phyloP scores from a whole-genome alignment of 2,113 vertebrate genomes.

The Entelurus aequoreus region DNA sequence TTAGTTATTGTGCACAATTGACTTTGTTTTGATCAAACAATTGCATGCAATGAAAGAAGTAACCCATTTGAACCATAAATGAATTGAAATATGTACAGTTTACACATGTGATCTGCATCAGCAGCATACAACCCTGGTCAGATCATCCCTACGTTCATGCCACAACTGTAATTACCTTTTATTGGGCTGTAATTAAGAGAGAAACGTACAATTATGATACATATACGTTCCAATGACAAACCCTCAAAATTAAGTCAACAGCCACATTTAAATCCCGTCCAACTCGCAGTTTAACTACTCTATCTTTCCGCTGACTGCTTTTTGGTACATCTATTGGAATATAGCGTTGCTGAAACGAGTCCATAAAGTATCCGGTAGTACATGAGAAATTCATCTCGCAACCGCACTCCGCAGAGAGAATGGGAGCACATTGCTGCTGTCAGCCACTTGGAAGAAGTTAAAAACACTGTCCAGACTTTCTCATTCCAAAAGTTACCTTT shows the following conservation, averaged over 20 bases:
- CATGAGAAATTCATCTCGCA: constrained; percentile 54
- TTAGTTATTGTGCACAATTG: too few species aligned
- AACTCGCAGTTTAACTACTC: background rate
- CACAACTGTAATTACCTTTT: too few species aligned
- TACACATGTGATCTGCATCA: too few species aligned
- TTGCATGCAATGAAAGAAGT: too few species aligned
- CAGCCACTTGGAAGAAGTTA: constrained; percentile 49
- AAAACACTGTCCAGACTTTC: constrained; percentile 65
- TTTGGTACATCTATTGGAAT: background rate
- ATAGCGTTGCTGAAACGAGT: constrained; percentile 30
- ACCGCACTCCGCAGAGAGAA: constrained; percentile 40
- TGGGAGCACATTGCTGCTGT: constrained; percentile 47
- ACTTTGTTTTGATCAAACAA: too few species aligned
- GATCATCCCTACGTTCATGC: too few species aligned
- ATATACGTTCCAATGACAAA: background rate
- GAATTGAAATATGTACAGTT: too few species aligned
- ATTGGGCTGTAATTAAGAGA: too few species aligned
- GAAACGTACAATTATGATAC: too few species aligned
- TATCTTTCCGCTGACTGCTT: background rate
- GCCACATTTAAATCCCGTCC: background rate
- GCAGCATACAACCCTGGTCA: too few species aligned
- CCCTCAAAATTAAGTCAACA: background rate
- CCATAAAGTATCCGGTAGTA: constrained; percentile 43
- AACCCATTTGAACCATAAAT: too few species aligned
- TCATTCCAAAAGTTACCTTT: constrained; percentile 51